Base-by-base conservation (phyloP, 2,797 vertebrate genomes). In the Allenopithecus nigroviridis region DNA sequence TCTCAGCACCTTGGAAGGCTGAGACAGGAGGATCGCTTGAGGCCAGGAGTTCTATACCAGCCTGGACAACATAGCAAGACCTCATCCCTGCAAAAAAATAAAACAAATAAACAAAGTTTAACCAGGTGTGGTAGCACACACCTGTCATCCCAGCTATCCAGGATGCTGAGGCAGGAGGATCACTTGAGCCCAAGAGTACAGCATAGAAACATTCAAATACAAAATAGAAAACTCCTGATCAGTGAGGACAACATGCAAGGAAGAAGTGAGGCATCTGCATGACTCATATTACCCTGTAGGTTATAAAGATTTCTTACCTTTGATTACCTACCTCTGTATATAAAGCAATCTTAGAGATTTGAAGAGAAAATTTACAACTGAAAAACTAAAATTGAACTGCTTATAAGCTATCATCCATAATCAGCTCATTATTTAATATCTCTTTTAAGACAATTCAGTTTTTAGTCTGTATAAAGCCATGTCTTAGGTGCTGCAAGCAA, bases 301-400 rank as follows among this genome's bases (percentile, higher is more conserved):
- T 26, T 64, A 55, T 19, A 76, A 89, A 68, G 33, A 50, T 50
- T 55, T 68, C 10, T 85, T 33, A 14, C 8, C 33, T 74, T 78
- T 87, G 74, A 76, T 70, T 50, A 85, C 5, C 3, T 59, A n/a
- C 6, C 26, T 85, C 5, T 50, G 22, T 26, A 53, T 7, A 57
- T 33, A 89, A 97, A 74, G 28, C 17, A 85, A 16, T 74, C 50
- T 72, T 61, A 83, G 59, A 70, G 43, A 83, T 41, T 48, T 86
- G 30, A 89, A 95, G 93, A 87, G 83, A 81, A 95, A 85, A 95
- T 64, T 57, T 94, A 50, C 41, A 95, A 59, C 16, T 41, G 16
- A 57, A 48, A 70, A 61, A 74, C 30, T 46, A 72, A 64, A 91
- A 57, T 2, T 74, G 57, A 86, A 74, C 79, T 55, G 30, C 48